Evolutionary conservation across 2,797 vertebrate genomes (phyloP), one percentile per base, ranked within the genome.

Genomic region (Agapornis canus): DNA sequence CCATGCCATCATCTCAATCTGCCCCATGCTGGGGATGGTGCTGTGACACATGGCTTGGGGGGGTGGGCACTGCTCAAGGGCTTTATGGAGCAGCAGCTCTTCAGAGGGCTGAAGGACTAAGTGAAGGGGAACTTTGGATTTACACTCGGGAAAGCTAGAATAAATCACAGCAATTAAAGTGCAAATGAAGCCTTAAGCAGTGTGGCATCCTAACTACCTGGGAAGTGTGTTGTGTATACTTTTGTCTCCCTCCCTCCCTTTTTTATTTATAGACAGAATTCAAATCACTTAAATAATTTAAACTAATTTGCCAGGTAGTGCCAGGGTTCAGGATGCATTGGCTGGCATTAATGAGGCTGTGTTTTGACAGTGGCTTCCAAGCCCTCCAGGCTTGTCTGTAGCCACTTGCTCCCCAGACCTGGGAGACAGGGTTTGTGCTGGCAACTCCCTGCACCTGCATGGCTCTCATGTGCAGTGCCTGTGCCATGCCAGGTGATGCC

Each of bases 81-180:
- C 49, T 40, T 16, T 22, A 25, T 32, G 83, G 47, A 49, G 54
- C 47, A 21, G 65, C 40, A 39, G 37, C 49, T 60, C 52, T 73
- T 19, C 8, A 13, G 48, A 70, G 42, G 26, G n/a, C 32, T 59
- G 71, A 83, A 90, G 77, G 88, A 49, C 76, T 63, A 11, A 60
- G 45, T 2, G 69, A 66, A 64, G 35, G 40, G 51, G 22, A 63
- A 29, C 63, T 76, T 70, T 5, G 18, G 56, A 45, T 88, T 59
- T 69, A 40, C 25, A 9, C n/a, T 56, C 18, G 9, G 49, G 65
- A 81, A 91, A 72, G 49, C 63, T n/a, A 82, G 65, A 91, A 93
- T 95, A 96, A 91, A 96, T 94, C 94, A 92, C 79, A 86, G 72
- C 87, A 88, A 96, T 96, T 95, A 94, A 95, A 90, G 89, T 91